Evolutionary conservation across 2,797 vertebrate genomes (phyloP), one percentile per base, ranked within the genome.

Genomic region (Podargus strigoides): DNA sequence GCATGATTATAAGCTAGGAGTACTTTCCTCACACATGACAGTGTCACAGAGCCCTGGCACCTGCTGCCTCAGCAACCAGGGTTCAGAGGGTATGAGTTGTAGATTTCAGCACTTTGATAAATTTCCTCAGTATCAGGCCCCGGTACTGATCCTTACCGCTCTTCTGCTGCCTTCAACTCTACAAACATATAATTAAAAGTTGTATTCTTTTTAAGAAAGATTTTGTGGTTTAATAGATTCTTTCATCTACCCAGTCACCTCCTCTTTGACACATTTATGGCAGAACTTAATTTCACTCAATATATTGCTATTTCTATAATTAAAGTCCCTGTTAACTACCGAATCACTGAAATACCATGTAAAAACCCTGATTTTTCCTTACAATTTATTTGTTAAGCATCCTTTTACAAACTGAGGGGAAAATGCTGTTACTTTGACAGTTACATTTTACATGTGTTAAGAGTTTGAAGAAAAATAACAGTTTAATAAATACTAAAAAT

Each of bases 1-100:
- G 50, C 2, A 10, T 2, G 14, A 20, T 37, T 52, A 42, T 28
- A 67, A 81, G 52, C 21, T 50, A 59, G 32, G 23, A 53, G 18
- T 9, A 20, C 15, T 5, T 20, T 78, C 53, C 23, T 36, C 8
- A 4, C 11, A n/a, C 6, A 12, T 14, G 34, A 46, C 44, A 44
- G 41, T 4, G 3, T 32, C 47, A 44, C 20, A 53, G 42, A 62
- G n/a, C 41, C 56, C 84, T 75, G n/a, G 34, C 1, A 10, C 23
- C 2, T 9, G 53, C 10, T 22, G 0, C 20, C 13, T n/a, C 16
- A 52, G 32, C 2, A 1, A 15, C 9, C 0, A 4, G 37, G 26
- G 18, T 32, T 52, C 13, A 7, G 10, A 50, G 8, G 23, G 15
- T 34, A 1, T 5, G 30, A 34, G 27, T 2, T 53, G 11, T 8